Percentiles rank a stretch among this genome's conserved stretches.
These are phyloP conservation scores for Ischnura elegans DNA, from an alignment of 2,888 invertebrate genomes.

Conservation along the genomic window DNA sequence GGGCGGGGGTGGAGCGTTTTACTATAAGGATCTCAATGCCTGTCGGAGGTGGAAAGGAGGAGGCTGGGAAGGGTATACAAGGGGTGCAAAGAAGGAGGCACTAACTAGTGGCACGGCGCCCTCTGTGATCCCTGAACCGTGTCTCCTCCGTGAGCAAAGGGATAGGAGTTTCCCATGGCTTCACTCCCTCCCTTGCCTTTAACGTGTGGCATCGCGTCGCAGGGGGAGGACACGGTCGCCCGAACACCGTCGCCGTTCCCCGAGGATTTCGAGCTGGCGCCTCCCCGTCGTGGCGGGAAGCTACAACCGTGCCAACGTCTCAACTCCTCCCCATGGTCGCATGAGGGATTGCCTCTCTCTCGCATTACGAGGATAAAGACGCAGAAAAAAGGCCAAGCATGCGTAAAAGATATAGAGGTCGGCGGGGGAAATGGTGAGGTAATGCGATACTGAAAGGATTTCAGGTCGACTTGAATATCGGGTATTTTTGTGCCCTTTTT, in stretches of 20 bases:
- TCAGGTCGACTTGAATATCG: no score
- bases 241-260: not conserved
- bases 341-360: no score
- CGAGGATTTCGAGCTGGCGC: not conserved
- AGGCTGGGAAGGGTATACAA: no score
- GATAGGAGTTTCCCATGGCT: not conserved
- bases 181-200: not conserved
- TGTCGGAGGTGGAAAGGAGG: not conserved
- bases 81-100: not conserved
- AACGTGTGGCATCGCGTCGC: not conserved
- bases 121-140: slow-evolving; percentile 25
- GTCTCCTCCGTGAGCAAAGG: not conserved
- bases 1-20: not conserved
- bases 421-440: no score
- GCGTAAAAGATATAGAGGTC: no score
- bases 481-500: no score
- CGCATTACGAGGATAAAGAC: no score
- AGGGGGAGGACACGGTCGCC: not conserved
- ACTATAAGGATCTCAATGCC: not conserved
- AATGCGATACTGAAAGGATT: no score
- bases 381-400: no score
- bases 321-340: no score
- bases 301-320: not conserved
- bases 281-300: not conserved
- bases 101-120: not conserved